A percentile compares a stretch with the other conserved stretches of the same genome.
Conservation (phyloP, 2,888 invertebrate genomes). For the Amiota minor region DNA sequence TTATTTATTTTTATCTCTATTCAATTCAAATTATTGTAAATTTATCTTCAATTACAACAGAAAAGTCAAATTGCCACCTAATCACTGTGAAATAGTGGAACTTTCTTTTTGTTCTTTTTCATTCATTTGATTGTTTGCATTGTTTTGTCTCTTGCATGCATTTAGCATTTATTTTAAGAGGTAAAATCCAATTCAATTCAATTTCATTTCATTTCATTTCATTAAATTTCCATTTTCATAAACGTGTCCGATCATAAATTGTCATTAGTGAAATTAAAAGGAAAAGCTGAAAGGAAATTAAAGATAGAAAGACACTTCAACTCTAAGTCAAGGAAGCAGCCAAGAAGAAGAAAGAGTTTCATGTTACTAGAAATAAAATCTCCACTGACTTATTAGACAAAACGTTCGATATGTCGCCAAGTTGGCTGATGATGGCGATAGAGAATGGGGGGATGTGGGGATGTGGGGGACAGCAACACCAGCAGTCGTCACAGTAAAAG, state of each 20-base stretch:
- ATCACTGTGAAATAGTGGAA: too few relatives aligned
- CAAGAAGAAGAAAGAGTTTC: slow-evolving; percentile 50
- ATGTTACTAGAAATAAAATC: not conserved
- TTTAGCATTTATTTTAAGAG: slow-evolving; percentile 27
- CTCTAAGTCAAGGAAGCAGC: slow-evolving; percentile 21
- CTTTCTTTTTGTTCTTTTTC: not conserved
- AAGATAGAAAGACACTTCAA: not conserved
- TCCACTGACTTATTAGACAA: slow-evolving; percentile 16
- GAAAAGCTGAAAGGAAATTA: not conserved
- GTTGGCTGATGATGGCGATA: not conserved
- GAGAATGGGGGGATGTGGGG: not conserved
- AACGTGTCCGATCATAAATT: slow-evolving; percentile 58
- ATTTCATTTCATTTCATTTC: slow-evolving; percentile 44
- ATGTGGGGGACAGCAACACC: too few relatives aligned
- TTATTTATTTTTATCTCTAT: too few relatives aligned
- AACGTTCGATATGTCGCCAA: slow-evolving; percentile 1
- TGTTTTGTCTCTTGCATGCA: not conserved
- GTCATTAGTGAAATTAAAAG: slow-evolving; percentile 57
- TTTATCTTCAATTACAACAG: too few relatives aligned
- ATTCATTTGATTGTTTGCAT: not conserved
- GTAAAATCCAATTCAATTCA: slow-evolving; percentile 37
- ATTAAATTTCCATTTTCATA: slow-evolving; percentile 60
- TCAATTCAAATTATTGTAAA: too few relatives aligned
- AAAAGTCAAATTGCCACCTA: too few relatives aligned
- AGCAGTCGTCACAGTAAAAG: too few relatives aligned